These are phyloP conservation scores for Muschampia plurimacula DNA, from an alignment of 2,888 invertebrate genomes.

Conservation along the genomic window DNA sequence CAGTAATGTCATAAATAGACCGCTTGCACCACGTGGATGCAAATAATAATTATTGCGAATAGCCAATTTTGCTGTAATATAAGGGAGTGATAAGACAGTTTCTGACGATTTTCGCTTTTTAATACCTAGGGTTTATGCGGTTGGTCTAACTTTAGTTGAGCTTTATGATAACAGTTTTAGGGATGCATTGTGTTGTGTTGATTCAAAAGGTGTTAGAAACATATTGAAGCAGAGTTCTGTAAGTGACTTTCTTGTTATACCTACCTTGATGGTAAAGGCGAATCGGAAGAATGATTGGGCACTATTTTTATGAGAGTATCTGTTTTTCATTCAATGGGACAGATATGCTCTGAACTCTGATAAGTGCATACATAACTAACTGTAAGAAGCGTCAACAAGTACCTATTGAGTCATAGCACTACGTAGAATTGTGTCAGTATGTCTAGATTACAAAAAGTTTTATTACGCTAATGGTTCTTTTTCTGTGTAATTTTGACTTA, in stretches of 20 bases:
- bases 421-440: constrained; percentile 67
- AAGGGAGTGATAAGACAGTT: constrained; percentile 41
- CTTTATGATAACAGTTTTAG: constrained; percentile 44
- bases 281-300: background rate
- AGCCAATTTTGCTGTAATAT: constrained; percentile 12
- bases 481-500: constrained; percentile 17
- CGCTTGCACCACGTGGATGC: constrained; percentile 14
- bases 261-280: constrained; percentile 3
- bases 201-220: constrained; percentile 26
- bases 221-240: constrained; percentile 22
- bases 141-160: constrained; percentile 58
- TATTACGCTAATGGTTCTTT: constrained; percentile 13
- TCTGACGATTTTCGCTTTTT: constrained; percentile 53
- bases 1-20: constrained; percentile 22
- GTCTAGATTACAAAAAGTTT: constrained; percentile 55
- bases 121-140: constrained; percentile 51
- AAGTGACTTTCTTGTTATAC: constrained; percentile 18
- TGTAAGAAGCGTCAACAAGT: constrained; percentile 52
- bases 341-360: constrained; percentile 25
- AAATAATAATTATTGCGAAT: constrained; percentile 15
- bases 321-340: background rate
- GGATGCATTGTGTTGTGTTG: constrained; percentile 14
- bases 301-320: background rate
- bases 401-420: constrained; percentile 61
- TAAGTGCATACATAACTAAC: constrained; percentile 9